A percentile compares a stretch with the other conserved stretches of the same genome.
These are phyloP conservation scores for Tanypteryx hageni DNA, from an alignment of 2,888 invertebrate genomes.

Conservation along the genomic window DNA sequence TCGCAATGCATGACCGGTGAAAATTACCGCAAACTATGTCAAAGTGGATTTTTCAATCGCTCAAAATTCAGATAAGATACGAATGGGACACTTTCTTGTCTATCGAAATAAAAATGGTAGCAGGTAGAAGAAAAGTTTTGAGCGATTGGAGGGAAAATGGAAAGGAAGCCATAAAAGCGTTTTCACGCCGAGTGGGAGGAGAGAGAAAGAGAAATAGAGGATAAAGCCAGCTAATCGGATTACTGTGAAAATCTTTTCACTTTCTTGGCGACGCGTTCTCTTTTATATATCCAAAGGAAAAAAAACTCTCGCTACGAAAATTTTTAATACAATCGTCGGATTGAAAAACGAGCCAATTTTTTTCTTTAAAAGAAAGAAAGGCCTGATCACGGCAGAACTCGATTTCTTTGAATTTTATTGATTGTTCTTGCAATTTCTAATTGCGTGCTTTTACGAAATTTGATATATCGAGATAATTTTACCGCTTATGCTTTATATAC, in stretches of 20 bases:
- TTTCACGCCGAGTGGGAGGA: not conserved
- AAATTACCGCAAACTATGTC: no score
- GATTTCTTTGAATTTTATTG: not conserved
- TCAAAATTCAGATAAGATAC: no score
- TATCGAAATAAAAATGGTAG: no score
- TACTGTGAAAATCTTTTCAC: not conserved
- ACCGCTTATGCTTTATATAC: no score
- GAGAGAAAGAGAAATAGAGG: not conserved
- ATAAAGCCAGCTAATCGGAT: not conserved
- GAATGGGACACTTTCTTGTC: no score
- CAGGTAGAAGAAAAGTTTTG: not conserved
- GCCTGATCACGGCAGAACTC: not conserved
- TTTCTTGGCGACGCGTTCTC: not conserved
- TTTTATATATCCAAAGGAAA: not conserved
- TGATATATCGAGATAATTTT: no score
- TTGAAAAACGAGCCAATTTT: not conserved
- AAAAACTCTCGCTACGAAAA: not conserved
- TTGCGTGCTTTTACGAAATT: no score
- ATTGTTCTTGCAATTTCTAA: no score
- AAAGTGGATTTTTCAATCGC: no score
- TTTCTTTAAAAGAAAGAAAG: not conserved
- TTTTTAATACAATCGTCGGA: not conserved
- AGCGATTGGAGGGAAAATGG: not conserved
- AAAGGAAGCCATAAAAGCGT: slow-evolving; percentile 11
- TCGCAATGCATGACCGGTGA: no score